phyloP scores from a whole-genome alignment of 2,113 vertebrate genomes.

The Spizaetus ornatus region DNA sequence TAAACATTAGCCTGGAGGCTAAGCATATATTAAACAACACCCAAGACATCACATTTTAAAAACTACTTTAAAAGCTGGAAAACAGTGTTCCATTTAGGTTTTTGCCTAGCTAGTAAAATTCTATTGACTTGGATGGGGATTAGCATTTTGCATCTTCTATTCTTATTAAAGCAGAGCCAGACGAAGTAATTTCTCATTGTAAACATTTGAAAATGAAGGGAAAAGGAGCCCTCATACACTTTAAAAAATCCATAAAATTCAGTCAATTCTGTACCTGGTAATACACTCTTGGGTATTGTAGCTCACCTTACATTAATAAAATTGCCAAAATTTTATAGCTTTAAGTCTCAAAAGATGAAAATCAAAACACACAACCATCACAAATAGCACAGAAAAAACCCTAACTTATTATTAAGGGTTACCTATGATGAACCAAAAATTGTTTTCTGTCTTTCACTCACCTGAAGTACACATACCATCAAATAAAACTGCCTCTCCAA shows the following conservation, averaged over 20 bases:
- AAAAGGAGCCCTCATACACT: not conserved
- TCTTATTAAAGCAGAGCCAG: not conserved
- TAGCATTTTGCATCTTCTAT: not conserved
- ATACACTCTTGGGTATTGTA: not conserved
- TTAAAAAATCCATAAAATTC: not conserved
- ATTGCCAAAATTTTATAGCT: not conserved
- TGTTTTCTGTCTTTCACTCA: not conserved
- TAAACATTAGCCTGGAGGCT: not conserved
- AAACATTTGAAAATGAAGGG: not conserved
- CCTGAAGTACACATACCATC: not conserved
- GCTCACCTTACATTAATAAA: not conserved
- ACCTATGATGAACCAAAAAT: not conserved
- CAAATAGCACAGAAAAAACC: not conserved
- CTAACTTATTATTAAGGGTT: not conserved
- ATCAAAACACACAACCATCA: not conserved
- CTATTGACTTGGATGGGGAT: not conserved
- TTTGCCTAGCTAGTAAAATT: not conserved
- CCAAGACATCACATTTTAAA: not conserved
- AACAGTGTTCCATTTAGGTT: not conserved
- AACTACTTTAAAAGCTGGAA: not conserved
- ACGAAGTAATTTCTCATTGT: not conserved
- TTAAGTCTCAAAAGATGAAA: not conserved
- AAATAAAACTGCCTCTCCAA: not conserved
- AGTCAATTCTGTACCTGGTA: not conserved
- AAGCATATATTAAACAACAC: not conserved